Evolutionary conservation across 1,140 invertebrate species (phyloP), one percentile per base, ranked within the genome.

Genomic region (Formica selysi): DNA sequence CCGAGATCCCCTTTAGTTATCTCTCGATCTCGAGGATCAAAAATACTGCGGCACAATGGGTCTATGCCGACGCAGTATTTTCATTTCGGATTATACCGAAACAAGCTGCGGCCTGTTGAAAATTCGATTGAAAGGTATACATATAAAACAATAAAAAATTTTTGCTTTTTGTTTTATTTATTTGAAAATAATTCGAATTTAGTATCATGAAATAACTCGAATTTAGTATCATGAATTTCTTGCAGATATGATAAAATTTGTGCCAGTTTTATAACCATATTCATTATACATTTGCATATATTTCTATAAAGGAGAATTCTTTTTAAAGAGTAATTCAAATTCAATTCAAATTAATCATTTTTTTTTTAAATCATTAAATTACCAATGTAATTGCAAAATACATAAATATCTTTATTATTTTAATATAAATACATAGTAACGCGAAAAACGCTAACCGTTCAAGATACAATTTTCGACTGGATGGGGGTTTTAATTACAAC

Each of bases 1-100:
- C 87, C 54, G 80, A 51, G 48, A 89, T 85, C 78, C 90, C 86
- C 88, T 89, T 64, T 16, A 13, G 67, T 79, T 89, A 88, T 89
- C 87, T 88, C 65, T 89, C 22, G 65, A 90, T 90, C 89, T 89
- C 74, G 57, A 78, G 85, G 76, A 89, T 89, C 74, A 83, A 87
- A 89, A 89, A 89, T 91, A 76, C 80, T 32, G 11, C 11, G 19
- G 38, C 32, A 91, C 90, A 91, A 91, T 87, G 44, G 85, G 71
- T 22, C 65, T 79, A 65, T 78, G 38, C 57, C 57, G 48, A 78
- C 41, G 41, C 48, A 7, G 48, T 91, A 88, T 91, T 91, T 91
- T 91, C 74, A 48, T 91, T 91, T 84, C 57, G 86, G 90, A 91
- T 91, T 91, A 91, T 57, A 74, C 32, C 29, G 73, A 2, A 44